Conservation (phyloP, 2,888 invertebrate species). For the Alitta virens region DNA sequence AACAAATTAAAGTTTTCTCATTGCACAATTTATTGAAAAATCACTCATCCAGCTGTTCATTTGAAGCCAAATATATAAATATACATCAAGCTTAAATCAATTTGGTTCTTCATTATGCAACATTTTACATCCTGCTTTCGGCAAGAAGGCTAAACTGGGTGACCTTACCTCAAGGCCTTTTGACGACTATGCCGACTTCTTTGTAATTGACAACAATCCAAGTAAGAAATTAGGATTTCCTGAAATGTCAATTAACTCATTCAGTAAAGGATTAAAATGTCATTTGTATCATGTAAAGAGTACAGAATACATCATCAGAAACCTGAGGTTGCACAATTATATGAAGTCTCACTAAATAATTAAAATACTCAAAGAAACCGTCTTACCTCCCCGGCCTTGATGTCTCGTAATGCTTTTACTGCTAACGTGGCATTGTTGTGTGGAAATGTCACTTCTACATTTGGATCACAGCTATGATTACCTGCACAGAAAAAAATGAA, state of each 20-base stretch:
- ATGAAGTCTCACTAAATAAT: background rate
- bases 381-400: conserved; percentile 69
- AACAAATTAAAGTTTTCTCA: too few relatives aligned
- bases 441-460: conserved; percentile 81
- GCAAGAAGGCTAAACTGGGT: too few relatives aligned
- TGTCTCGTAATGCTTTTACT: conserved; percentile 67
- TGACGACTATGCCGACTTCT: conserved; percentile 84
- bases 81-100: too few relatives aligned
- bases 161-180: conserved; percentile 53
- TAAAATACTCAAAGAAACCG: background rate
- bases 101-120: too few relatives aligned
- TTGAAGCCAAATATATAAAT: too few relatives aligned
- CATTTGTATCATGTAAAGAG: background rate
- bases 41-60: too few relatives aligned
- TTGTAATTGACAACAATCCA: conserved; percentile 79
- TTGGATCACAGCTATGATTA: conserved; percentile 90
- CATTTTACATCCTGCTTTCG: too few relatives aligned
- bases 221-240: conserved; percentile 86
- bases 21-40: too few relatives aligned
- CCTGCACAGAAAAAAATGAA: conserved; percentile 59
- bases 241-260: conserved; percentile 34
- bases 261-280: too few relatives aligned
- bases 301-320: background rate
- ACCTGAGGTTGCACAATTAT: background rate
- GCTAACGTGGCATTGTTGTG: conserved; percentile 70